These are phyloP conservation scores for Caenorhabditis afra DNA, from an alignment of 2,888 invertebrate genomes.

Conservation along the genomic window DNA sequence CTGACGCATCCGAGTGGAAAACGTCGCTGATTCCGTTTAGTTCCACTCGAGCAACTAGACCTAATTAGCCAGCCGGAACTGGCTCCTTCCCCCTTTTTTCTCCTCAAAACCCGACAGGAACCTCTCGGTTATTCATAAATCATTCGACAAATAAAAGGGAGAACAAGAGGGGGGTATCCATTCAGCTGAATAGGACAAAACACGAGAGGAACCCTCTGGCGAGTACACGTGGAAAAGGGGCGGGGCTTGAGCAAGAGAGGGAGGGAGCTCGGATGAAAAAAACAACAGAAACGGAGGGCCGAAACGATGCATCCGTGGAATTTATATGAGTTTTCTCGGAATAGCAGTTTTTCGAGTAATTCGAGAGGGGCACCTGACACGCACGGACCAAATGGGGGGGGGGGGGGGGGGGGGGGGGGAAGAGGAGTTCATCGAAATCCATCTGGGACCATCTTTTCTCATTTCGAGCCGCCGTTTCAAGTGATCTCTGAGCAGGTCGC, in stretches of 20 bases:
- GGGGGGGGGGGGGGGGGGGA: background rate
- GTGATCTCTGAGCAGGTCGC: too few relatives aligned
- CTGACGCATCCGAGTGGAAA: slow-evolving; percentile 37
- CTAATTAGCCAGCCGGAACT: slow-evolving; percentile 24
- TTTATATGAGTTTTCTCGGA: background rate
- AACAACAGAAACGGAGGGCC: too few relatives aligned
- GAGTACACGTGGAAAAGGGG: slow-evolving; percentile 25
- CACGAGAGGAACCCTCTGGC: slow-evolving; percentile 20
- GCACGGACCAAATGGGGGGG: background rate
- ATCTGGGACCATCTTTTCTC: too few relatives aligned
- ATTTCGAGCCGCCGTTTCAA: too few relatives aligned
- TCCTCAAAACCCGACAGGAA: background rate
- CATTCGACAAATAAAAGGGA: background rate
- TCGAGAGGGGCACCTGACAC: background rate
- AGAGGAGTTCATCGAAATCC: background rate
- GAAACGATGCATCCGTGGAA: background rate
- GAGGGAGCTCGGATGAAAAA: background rate
- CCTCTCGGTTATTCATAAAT: slow-evolving; percentile 23
- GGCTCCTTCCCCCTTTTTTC: background rate
- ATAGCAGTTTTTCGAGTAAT: background rate
- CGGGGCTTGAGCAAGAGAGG: background rate
- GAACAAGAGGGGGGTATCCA: background rate
- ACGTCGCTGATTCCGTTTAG: slow-evolving; percentile 30
- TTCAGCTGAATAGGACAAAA: background rate
- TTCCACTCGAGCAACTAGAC: slow-evolving; percentile 43